Evolutionary conservation across 2,797 vertebrate genomes (phyloP), one percentile per base, ranked within the genome.

Genomic region (Ibycter americanus): DNA sequence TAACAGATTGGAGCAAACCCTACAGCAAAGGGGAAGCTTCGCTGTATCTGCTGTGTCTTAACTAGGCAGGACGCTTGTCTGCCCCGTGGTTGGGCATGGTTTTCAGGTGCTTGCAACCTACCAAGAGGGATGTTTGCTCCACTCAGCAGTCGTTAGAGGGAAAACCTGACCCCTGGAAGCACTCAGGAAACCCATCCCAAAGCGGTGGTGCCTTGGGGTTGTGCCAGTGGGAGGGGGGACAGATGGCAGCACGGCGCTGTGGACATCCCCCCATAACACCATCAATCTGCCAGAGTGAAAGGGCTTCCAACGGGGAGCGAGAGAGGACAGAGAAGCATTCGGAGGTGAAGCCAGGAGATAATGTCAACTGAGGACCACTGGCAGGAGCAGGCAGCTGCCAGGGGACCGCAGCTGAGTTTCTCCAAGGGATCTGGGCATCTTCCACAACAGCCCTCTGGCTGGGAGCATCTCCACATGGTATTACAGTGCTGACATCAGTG

Each of bases 281-380:
- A 42, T 16, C 92, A 73, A 63, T 89, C 94, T 95, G 95, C 66
- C 84, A 78, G 61, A 40, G 72, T 54, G 89, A 90, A 59, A 90
- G 34, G 82, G 51, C 67, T 92, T 92, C 96, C 89, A 87, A 34
- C 4, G 2, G 68, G 76, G 72, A 93, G 92, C 76, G 92, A 47
- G 83, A 56, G 83, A 89, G 85, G 89, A 82, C 87, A 71, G 89
- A 38, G 61, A 15, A 74, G 40, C 68, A 17, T 2, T 29, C 72
- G 49, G 89, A 92, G 73, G 87, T 29, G 13, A 88, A 83, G 51
- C 68, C 87, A 87, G 90, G 83, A 77, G 70, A 42, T 29, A 40
- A 59, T 32, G 56, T 84, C 88, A 78, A 2, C 49, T 25, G 32
- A 82, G 88, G 92, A 89, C 36, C 14, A 0, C 81, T 61, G 76